Evolutionary conservation across 2,888 invertebrate genomes (phyloP).

Genomic region (Oasisia sp.): DNA sequence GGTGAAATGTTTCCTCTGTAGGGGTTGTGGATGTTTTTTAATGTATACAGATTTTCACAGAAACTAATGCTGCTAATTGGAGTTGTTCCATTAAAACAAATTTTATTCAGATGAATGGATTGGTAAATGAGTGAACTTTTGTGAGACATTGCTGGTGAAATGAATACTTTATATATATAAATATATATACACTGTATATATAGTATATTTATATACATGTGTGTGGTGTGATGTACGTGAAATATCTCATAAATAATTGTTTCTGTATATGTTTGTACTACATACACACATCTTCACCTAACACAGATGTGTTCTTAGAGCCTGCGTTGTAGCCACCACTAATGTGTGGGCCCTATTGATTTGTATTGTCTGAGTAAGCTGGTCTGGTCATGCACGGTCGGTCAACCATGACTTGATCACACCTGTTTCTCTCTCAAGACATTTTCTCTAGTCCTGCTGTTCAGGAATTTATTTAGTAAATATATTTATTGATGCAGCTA

Average conservation of each 20-base stretch:
- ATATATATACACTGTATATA: too few species aligned
- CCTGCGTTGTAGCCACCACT: not conserved
- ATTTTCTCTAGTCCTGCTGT: not conserved
- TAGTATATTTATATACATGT: too few species aligned
- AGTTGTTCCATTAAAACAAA: not conserved
- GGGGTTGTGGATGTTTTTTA: not conserved
- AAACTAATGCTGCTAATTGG: not conserved
- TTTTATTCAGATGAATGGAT: not conserved
- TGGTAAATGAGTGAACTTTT: not conserved
- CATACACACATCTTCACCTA: not conserved
- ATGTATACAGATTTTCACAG: not conserved
- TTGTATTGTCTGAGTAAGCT: not conserved
- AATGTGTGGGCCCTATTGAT: not conserved
- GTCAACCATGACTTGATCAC: not conserved
- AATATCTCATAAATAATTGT: not conserved
- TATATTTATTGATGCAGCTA: not conserved
- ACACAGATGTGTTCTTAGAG: not conserved
- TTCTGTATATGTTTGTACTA: not conserved
- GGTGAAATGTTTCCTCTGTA: not conserved
- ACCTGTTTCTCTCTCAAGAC: not conserved
- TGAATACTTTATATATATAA: not conserved
- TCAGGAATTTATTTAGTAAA: not conserved
- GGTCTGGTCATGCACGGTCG: not conserved
- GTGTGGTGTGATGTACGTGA: not conserved
- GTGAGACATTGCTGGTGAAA: not conserved